Conservation (phyloP, 2,888 invertebrate species). For the Epinotia ramella region DNA sequence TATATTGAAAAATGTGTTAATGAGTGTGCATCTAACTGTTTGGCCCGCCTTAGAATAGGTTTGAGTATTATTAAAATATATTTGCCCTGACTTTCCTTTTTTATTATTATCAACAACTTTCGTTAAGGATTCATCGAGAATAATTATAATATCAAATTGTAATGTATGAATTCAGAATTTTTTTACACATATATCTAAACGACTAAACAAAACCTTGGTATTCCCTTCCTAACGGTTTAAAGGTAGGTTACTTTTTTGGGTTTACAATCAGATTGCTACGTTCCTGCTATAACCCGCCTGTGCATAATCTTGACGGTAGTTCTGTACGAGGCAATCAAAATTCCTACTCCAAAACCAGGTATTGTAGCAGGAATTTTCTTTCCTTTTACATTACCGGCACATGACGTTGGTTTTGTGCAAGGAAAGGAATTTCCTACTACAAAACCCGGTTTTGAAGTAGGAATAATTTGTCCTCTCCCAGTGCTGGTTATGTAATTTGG, state of each 20-base stretch:
- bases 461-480: no score
- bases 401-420: no score
- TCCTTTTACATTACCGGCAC: no score
- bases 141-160: background rate
- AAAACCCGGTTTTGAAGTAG: no score
- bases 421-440: no score
- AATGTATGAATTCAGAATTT: background rate
- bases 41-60: constrained; percentile 1
- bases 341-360: constrained; percentile 18
- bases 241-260: background rate
- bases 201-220: background rate
- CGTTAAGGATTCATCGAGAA: background rate
- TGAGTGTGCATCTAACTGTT: constrained; percentile 1
- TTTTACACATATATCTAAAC: background rate
- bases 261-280: background rate
- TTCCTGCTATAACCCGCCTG: background rate
- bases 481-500: no score
- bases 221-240: background rate
- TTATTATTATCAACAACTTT: background rate
- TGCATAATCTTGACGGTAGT: background rate
- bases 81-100: no score
- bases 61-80: background rate
- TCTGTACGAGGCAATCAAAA: constrained; percentile 12
- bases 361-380: constrained; percentile 7
- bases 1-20: constrained; percentile 6